Evolutionary conservation across 2,113 vertebrate species (phyloP), one percentile per base, ranked within the genome.

Genomic region (Gobio gobio): DNA sequence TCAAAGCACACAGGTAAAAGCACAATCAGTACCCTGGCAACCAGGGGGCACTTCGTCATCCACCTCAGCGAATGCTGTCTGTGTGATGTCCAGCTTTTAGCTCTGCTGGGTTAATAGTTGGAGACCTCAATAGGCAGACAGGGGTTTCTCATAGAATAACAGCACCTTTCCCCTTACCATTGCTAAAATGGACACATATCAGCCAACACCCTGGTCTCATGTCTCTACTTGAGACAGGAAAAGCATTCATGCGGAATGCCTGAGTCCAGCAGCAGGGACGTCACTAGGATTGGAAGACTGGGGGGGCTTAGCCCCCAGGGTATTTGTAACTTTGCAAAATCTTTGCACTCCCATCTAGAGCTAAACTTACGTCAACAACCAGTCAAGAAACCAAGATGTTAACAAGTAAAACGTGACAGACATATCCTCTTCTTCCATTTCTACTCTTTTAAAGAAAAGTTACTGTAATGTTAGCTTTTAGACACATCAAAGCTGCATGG

Each of bases 81-180:
- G 49, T 80, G 78, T 83, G 81, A 83, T 72, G 81, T 72, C 81
- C 81, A 83, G 81, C 66, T 72, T 83, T 83, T 83, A 83, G 64
- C 49, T 56, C 33, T 43, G 5, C 66, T 56, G 66, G 81, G 81
- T 83, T 83, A 83, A 83, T 83, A 83, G 81, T 72, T 72, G 81
- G 49, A 72, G 81, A 83, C 81, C 81, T 73, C 81, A 36, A 72
- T 56, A 72, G 49, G 33, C 49, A 83, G 66, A 58, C 33, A 58
- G 64, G 29, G 81, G 66, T 24, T 83, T 72, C 66, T 72, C 81
- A 70, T 82, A 72, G 20, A 72, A 82, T 72, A 72, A 58, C 80
- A 56, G 29, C 49, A 54, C 81, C 81, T 68, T 59, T 66, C 45
- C 61, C 59, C 26, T 66, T 66, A 51, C 43, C 2, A 12, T 72